phyloP scores from a whole-genome alignment of 2,888 invertebrate genomes.

The Pyralis farinalis region DNA sequence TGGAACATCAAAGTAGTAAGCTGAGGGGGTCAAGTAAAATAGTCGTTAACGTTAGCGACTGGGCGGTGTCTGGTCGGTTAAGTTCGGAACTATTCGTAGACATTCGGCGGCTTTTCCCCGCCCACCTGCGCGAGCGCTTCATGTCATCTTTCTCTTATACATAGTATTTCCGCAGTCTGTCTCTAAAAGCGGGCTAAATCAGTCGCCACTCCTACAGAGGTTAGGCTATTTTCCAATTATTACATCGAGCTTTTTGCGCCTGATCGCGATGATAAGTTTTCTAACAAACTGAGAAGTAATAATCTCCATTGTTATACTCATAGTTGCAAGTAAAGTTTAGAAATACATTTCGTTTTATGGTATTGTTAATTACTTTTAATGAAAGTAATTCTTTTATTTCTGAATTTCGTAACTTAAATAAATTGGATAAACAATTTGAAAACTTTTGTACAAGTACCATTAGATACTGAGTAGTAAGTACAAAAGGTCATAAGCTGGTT shows the following conservation, averaged over 20 bases:
- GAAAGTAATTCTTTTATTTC: too few relatives aligned
- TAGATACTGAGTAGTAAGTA: too few relatives aligned
- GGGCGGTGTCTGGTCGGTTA: constrained; percentile 62
- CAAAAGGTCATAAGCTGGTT: too few relatives aligned
- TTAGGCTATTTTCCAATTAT: constrained; percentile 74
- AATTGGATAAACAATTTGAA: too few relatives aligned
- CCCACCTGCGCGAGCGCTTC: constrained; percentile 47
- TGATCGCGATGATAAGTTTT: constrained; percentile 69
- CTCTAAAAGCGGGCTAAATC: constrained; percentile 37
- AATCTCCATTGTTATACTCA: constrained; percentile 38
- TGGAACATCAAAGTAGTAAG: constrained; percentile 15
- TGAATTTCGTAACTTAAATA: too few relatives aligned
- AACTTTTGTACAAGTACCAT: too few relatives aligned
- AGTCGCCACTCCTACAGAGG: constrained; percentile 60
- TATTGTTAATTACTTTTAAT: not conserved
- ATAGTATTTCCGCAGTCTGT: constrained; percentile 30
- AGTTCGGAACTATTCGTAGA: constrained; percentile 55
- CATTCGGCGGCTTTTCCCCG: constrained; percentile 52
- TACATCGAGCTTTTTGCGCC: constrained; percentile 69
- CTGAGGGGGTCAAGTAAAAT: constrained; percentile 44
- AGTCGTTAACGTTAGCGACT: constrained; percentile 47
- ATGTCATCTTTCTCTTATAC: constrained; percentile 42
- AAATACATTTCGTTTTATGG: constrained; percentile 12
- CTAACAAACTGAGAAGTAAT: constrained; percentile 48
- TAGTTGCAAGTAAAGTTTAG: not conserved